Evolutionary conservation across 2,113 vertebrate genomes (phyloP).

Genomic region (Cyprinus carpio): DNA sequence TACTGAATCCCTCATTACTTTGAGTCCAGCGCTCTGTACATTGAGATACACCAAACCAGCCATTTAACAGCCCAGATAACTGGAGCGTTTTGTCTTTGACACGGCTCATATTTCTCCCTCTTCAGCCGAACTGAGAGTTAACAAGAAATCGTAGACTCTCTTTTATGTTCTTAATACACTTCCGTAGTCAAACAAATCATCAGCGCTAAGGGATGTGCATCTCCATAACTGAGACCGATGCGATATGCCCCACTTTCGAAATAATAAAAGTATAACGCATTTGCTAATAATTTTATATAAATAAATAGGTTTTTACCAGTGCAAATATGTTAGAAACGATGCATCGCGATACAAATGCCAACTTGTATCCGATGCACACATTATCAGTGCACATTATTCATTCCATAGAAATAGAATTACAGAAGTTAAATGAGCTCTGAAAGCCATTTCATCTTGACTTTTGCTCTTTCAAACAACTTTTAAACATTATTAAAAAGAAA

Average conservation of each 20-base stretch:
- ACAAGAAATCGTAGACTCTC: not conserved
- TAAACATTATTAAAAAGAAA: not conserved
- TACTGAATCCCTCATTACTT: slow-evolving; percentile 18
- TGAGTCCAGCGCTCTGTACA: not conserved
- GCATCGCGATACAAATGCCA: too few species aligned
- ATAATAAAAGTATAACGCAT: too few species aligned
- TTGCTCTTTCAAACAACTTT: not conserved
- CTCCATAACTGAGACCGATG: too few species aligned
- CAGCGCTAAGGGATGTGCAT: not conserved
- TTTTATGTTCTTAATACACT: not conserved
- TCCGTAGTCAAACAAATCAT: not conserved
- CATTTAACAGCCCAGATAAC: slow-evolving; percentile 5
- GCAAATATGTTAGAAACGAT: too few species aligned
- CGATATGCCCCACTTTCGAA: too few species aligned
- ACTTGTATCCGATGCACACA: too few species aligned
- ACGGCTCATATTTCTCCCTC: slow-evolving; percentile 11
- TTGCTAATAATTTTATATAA: too few species aligned
- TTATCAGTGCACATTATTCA: not conserved
- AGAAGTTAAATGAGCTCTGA: not conserved
- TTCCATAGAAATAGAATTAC: not conserved
- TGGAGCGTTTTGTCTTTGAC: not conserved
- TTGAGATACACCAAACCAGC: not conserved
- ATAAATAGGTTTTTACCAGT: too few species aligned
- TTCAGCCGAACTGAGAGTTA: not conserved
- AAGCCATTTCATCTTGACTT: not conserved